Evolutionary conservation across 2,888 invertebrate genomes (phyloP), one percentile per base, ranked within the genome.

Genomic region (Charanyca ferruginea): DNA sequence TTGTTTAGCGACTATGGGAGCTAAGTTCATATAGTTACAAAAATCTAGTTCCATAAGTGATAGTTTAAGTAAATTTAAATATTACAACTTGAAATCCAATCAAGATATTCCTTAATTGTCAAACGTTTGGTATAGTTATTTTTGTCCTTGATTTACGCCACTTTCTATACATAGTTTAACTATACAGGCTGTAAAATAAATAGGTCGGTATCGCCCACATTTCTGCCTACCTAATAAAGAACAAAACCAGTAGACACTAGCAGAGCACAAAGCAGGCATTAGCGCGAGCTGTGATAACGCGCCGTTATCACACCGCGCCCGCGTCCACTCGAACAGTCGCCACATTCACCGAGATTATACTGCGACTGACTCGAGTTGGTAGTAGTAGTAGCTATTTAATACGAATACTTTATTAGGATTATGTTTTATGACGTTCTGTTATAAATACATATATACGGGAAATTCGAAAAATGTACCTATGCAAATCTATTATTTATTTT

Each of bases 281-380:
- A 85, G 84, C 81, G 66, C 67, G 76, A 75, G 73, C 82, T 81
- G 86, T 94, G 94, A 94, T 94, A 94, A 93, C 91, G 89, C 86
- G 25, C 23, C 88, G 90, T 94, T 94, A 94, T 94, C 78, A 76
- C 94, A 94, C 91, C 88, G 92, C 91, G 91, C 92, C 91, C 88
- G 87, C 85, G 91, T 89, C 92, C 92, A 90, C 91, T 88, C 87
- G 87, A 83, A 88, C 91, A 90, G 91, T 91, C 92, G 74, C 83
- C 91, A 94, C 94, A 94, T 94, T 94, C 94, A 93, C 94, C 89
- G 82, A 83, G 82, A 77, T 41, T 81, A 42, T 81, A 90, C 80
- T 47, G 42, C 83, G 82, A 69, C 25, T 5, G n/a, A 66, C 0
- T 0, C 0, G 1, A 64, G 51, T 90, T 90, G 88, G 79, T 90